Base-by-base conservation (phyloP, 2,888 invertebrate species). In the Rhimphoctona megacephalus region DNA sequence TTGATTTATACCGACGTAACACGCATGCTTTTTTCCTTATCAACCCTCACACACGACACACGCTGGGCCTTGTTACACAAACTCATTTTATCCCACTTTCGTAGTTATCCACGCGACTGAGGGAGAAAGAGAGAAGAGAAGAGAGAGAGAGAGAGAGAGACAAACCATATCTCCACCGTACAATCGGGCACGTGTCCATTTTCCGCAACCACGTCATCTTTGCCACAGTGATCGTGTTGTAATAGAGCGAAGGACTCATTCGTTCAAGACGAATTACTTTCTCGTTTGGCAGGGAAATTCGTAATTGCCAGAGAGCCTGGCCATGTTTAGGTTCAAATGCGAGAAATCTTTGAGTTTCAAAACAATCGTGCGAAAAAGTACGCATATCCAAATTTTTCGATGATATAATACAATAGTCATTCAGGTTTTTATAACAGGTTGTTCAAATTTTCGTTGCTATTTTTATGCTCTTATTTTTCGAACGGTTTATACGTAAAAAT, bases 11-110 rank as follows among this genome's bases (percentile, higher is more conserved):
- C 84, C 85, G 87, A 88, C 82, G 85, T 73, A 64, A 86, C 92
- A 92, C 90, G 91, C 91, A 90, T 87, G 85, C 88, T 73, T 80
- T 89, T 89, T 86, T 83, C 85, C 91, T 92, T 92, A 92, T 92
- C 92, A 52, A 89, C 77, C 52, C 81, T 84, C 74, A 78, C 86
- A 85, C 89, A 87, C 88, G 69, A 66, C 81, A 77, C 77, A 77
- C 78, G 80, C 77, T 69, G 84, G 73, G 87, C 81, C 88, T 49
- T 49, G 64, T 66, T 64, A 77, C 64, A 25, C 64, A 77, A 77
- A 78, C 78, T 39, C 52, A 52, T 78, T 67, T 77, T 25, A 83
- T 84, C 39, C 81, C 52, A 85, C 86, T 81, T 77, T 77, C 14
- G 17, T 66, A 52, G 67, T 77, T 67, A 39, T 19, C 52, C 64